Percentiles rank a stretch among this genome's conserved stretches.
phyloP scores from a whole-genome alignment of 2,113 vertebrate species.

The Pollimyrus isidori region DNA sequence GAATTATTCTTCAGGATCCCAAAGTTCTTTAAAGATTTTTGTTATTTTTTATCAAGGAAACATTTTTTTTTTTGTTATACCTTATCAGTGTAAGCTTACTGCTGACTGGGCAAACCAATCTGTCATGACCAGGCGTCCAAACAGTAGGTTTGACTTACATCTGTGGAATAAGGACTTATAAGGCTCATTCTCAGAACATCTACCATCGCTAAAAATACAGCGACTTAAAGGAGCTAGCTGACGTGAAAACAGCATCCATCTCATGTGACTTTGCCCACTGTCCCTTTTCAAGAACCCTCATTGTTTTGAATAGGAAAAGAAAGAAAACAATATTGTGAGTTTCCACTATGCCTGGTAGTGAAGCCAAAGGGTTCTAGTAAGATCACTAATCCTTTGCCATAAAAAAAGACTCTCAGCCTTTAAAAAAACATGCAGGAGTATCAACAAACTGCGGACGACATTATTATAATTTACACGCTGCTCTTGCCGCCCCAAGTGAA shows the following conservation, averaged over 20 bases:
- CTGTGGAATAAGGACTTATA: background rate
- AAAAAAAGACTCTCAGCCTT: background rate
- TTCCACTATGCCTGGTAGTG: background rate
- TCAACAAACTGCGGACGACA: background rate
- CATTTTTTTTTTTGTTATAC: background rate
- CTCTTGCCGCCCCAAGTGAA: background rate
- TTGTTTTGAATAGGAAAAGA: background rate
- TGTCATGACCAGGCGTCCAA: background rate
- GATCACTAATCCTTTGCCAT: background rate
- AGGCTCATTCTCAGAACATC: background rate
- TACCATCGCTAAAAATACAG: background rate
- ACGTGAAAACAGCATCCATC: background rate
- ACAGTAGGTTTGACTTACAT: background rate
- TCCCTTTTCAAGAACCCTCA: background rate
- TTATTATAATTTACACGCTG: background rate
- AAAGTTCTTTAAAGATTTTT: background rate
- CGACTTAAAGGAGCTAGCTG: background rate
- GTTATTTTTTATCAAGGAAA: background rate
- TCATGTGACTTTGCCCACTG: background rate
- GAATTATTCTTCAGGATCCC: background rate
- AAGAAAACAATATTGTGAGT: background rate
- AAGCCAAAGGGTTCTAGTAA: background rate
- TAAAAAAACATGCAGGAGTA: background rate
- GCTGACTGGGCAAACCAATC: background rate
- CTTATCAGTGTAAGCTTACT: background rate